Evolutionary conservation across 2,113 vertebrate species (phyloP).

Genomic region (Myiozetetes cayanensis): DNA sequence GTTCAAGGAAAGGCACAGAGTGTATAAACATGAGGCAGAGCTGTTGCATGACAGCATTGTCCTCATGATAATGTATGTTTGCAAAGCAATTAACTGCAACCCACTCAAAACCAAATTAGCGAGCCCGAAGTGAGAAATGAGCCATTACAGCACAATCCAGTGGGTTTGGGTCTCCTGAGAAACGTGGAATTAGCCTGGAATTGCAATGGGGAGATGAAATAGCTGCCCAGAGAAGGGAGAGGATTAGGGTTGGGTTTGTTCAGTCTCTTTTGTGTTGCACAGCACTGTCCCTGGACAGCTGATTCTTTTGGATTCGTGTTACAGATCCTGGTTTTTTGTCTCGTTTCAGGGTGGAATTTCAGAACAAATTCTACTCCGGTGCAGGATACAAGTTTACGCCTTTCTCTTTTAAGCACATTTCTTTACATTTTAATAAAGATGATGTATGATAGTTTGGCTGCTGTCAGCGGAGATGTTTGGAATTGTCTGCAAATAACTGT

Average conservation of each 20-base stretch:
- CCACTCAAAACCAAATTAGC: neutral
- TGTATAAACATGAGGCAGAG: neutral
- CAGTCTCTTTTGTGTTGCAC: neutral
- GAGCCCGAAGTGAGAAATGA: neutral
- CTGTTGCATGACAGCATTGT: neutral
- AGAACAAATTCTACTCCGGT: slow-evolving; percentile 95
- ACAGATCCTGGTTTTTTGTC: neutral
- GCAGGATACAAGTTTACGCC: slow-evolving; percentile 91
- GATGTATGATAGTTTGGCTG: slow-evolving; percentile 70
- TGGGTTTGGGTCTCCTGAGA: neutral
- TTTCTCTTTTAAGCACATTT: slow-evolving; percentile 89
- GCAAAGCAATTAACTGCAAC: neutral
- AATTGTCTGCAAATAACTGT: slow-evolving; percentile 42
- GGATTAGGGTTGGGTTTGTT: neutral
- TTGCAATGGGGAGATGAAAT: neutral
- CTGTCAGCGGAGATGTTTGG: slow-evolving; percentile 1
- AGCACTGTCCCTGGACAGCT: neutral
- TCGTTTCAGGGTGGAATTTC: slow-evolving; percentile 93
- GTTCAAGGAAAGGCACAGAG: accelerated
- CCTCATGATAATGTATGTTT: neutral
- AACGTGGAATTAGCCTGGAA: neutral
- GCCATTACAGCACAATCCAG: neutral
- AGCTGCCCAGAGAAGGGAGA: neutral
- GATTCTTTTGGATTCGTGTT: neutral
- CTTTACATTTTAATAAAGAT: slow-evolving; percentile 82